Conservation (phyloP, 2,797 vertebrate species). For the Cuculus canorus region DNA sequence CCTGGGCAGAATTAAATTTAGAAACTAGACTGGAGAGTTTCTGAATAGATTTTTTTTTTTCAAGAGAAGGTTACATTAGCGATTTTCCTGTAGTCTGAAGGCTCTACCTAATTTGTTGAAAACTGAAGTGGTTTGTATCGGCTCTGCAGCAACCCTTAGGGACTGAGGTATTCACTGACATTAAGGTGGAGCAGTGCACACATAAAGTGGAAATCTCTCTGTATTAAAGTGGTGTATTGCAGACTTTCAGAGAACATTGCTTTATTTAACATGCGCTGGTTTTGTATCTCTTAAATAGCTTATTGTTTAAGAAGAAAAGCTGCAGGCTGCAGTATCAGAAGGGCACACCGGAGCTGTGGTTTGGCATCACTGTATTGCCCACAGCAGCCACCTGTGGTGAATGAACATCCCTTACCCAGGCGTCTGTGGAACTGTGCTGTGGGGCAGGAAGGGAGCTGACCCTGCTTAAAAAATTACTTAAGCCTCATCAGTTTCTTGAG, state of each 20-base stretch:
- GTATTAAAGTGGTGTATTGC: neutral
- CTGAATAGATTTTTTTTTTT: neutral
- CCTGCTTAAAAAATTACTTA: neutral
- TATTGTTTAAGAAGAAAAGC: neutral
- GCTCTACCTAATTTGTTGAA: neutral
- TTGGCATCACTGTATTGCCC: neutral
- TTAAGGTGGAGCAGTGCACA: neutral
- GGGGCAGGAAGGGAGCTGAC: constrained; percentile 29
- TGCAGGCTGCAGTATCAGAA: neutral
- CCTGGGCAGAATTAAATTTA: neutral
- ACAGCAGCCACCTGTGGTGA: neutral
- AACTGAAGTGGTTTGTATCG: neutral
- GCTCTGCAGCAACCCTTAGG: neutral
- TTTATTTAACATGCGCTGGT: neutral
- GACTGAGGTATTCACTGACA: neutral
- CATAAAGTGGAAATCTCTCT: neutral
- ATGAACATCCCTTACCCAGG: neutral
- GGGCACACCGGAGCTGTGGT: neutral
- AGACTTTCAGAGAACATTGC: neutral
- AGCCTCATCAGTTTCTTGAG: constrained; percentile 42
- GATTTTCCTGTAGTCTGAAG: constrained; percentile 7
- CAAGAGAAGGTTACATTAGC: constrained; percentile 1
- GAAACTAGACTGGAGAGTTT: neutral
- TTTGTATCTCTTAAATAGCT: neutral
- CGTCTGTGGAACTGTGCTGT: neutral